Evolutionary conservation across 2,888 invertebrate genomes (phyloP).

Genomic region (Eremobia ochroleuca): DNA sequence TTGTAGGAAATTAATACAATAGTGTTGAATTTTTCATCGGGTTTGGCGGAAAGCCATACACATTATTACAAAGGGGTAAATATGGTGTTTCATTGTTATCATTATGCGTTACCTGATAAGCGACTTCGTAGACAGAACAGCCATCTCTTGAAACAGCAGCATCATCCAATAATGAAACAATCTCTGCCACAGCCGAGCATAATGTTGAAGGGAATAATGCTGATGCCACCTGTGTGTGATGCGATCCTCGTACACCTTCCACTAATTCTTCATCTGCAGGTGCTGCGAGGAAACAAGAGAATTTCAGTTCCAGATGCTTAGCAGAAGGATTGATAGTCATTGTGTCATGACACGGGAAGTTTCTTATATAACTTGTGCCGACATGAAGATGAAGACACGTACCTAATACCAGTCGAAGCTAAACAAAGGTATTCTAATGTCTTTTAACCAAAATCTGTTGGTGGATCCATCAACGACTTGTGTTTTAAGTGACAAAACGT

Average conservation of each 20-base stretch:
- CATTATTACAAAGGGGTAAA: not conserved
- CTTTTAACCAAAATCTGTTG: not conserved
- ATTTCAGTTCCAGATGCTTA: not conserved
- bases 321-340: not conserved
- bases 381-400: not conserved
- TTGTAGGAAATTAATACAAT: not conserved
- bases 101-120: constrained; percentile 97
- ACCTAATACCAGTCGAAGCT: not conserved
- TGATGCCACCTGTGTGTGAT: constrained; percentile 97
- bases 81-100: not conserved
- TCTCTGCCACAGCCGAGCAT: constrained; percentile 98
- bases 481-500: not conserved
- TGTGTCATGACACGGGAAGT: not conserved
- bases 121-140: constrained; percentile 98
- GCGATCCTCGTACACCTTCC: constrained; percentile 94
- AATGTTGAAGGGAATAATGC: constrained; percentile 99
- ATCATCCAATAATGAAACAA: constrained; percentile 98
- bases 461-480: not conserved
- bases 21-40: not conserved
- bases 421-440: not conserved
- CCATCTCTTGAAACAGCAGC: constrained; percentile 98
- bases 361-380: not conserved
- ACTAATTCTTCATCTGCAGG: constrained; percentile 92
- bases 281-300: constrained; percentile 68
- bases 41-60: not conserved